A percentile compares a stretch with the other conserved stretches of the same genome.
These are phyloP conservation scores for Harpegnathos saltator DNA, from an alignment of 1,140 invertebrate species.

Conservation along the genomic window DNA sequence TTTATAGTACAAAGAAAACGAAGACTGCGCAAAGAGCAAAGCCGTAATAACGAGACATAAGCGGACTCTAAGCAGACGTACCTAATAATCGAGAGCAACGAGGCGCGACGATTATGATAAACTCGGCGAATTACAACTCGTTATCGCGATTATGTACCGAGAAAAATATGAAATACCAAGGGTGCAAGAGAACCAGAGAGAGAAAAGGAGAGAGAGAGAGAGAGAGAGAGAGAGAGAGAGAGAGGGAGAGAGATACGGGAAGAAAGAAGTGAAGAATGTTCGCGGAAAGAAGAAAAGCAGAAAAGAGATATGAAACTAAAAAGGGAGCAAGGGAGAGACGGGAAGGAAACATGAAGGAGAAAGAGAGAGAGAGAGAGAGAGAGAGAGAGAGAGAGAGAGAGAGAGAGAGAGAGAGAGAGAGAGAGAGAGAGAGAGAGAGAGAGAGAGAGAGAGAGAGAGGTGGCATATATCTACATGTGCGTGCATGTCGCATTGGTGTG, in stretches of 20 bases:
- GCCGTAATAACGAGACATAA: neutral
- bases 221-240: conserved; percentile 14
- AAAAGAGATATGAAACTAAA: conserved; percentile 15
- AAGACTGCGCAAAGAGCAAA: neutral
- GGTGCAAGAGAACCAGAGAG: neutral
- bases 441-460: conserved; percentile 10
- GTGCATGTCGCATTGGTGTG: conserved; percentile 35
- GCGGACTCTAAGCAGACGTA: neutral
- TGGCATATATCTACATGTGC: conserved; percentile 6
- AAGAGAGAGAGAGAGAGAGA: conserved; percentile 2
- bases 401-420: conserved; percentile 5
- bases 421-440: conserved; percentile 19
- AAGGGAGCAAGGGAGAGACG: conserved; percentile 9
- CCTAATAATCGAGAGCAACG: neutral
- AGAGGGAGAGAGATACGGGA: conserved; percentile 28
- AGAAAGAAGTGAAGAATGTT: neutral
- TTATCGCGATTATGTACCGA: neutral
- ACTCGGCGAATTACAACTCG: neutral
- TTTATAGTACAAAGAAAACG: conserved; percentile 9
- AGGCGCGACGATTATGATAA: neutral
- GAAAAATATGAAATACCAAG: conserved; percentile 12
- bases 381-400: conserved; percentile 29
- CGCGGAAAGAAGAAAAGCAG: conserved; percentile 44
- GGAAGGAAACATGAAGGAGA: too few relatives aligned
- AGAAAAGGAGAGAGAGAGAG: conserved; percentile 24